phyloP scores from a whole-genome alignment of 2,113 vertebrate species.

The Delphinus delphis region DNA sequence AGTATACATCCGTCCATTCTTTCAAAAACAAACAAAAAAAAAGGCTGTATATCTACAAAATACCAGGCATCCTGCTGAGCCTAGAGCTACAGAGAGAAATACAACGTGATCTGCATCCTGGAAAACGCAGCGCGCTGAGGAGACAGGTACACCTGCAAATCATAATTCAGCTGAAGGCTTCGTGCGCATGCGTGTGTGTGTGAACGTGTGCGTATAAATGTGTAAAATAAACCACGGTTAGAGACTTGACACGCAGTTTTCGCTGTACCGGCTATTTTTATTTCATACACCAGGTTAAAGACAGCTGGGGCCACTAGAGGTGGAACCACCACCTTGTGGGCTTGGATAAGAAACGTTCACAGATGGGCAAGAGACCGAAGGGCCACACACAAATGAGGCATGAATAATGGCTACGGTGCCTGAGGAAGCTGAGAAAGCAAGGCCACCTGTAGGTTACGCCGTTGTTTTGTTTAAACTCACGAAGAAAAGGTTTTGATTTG shows the following conservation, averaged over 20 bases:
- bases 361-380: not conserved
- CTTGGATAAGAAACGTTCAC: not conserved
- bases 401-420: not conserved
- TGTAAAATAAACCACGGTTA: not conserved
- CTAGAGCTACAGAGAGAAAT: not conserved
- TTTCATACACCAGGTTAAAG: not conserved
- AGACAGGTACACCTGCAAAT: not conserved
- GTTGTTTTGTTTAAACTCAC: not conserved
- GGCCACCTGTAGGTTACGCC: not conserved
- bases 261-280: not conserved
- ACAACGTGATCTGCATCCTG: accelerated
- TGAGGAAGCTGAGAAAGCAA: not conserved
- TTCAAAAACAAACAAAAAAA: not conserved
- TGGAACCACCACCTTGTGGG: not conserved
- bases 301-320: not conserved
- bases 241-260: not conserved
- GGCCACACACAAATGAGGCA: not conserved
- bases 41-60: not conserved
- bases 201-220: not conserved
- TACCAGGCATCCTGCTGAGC: not conserved
- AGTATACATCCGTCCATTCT: not conserved
- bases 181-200: accelerated
- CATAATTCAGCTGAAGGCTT: not conserved
- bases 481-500: not conserved
- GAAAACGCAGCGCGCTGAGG: accelerated